Evolutionary conservation across 2,113 vertebrate genomes (phyloP).

Genomic region (Sinocyclocheilus rhinocerous): DNA sequence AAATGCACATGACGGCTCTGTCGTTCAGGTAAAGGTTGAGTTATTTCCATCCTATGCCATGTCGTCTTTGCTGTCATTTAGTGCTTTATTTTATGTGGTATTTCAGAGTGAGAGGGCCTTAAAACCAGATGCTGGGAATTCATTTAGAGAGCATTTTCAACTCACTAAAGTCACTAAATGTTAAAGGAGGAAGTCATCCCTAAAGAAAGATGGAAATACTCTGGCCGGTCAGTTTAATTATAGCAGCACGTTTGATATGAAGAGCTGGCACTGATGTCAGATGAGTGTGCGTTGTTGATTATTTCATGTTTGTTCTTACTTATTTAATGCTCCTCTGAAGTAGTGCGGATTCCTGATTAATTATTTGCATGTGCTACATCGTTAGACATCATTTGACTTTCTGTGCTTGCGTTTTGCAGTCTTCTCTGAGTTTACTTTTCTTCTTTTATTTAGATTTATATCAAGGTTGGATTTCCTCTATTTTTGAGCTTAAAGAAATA

Average conservation of each 20-base stretch:
- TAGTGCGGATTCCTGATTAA: not conserved
- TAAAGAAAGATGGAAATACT: conserved; percentile 33
- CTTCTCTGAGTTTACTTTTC: not conserved
- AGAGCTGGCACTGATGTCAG: conserved; percentile 5
- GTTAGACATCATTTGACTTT: not conserved
- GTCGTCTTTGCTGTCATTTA: conserved; percentile 6
- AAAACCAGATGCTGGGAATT: not conserved
- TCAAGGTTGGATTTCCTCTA: not conserved
- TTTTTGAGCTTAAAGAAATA: not conserved
- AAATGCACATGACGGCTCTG: conserved; percentile 12
- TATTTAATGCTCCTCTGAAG: conserved; percentile 15
- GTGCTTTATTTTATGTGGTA: conserved; percentile 30
- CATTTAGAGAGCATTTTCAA: not conserved
- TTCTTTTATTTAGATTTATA: not conserved
- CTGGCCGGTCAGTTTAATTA: conserved; percentile 2
- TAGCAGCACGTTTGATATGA: not conserved
- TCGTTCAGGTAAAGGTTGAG: conserved; percentile 32
- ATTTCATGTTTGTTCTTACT: conserved; percentile 15
- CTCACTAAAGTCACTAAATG: conserved; percentile 29
- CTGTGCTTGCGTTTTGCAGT: not conserved
- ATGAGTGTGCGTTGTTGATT: conserved; percentile 3
- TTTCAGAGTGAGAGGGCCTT: not conserved
- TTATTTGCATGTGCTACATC: not conserved
- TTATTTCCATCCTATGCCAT: not conserved
- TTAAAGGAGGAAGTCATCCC: conserved; percentile 5